phyloP scores from a whole-genome alignment of 2,888 invertebrate species.

The Andrena camellia region DNA sequence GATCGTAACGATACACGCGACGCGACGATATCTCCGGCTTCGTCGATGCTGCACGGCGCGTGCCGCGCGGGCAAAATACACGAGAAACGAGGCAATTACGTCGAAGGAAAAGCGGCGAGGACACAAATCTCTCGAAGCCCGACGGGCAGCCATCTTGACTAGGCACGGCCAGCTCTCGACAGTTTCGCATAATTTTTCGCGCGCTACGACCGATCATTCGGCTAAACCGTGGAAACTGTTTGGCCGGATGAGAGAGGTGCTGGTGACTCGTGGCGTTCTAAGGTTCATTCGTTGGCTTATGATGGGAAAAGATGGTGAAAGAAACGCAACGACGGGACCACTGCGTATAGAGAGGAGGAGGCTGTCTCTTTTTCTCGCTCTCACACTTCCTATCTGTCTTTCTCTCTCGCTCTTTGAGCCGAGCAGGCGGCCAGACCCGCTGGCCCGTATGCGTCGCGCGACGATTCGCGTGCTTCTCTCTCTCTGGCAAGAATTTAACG shows the following conservation, averaged over 20 bases:
- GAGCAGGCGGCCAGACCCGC: conserved; percentile 59
- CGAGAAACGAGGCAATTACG: conserved; percentile 42
- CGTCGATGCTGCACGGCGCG: neutral
- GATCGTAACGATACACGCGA: neutral
- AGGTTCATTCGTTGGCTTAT: neutral
- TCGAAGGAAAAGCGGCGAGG: conserved; percentile 42
- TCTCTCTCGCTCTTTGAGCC: conserved; percentile 46
- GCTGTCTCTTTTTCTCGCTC: conserved; percentile 43
- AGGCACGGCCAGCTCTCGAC: conserved; percentile 63
- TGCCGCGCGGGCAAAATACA: neutral
- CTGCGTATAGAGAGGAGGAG: conserved; percentile 39
- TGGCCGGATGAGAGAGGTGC: neutral
- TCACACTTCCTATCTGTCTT: conserved; percentile 28
- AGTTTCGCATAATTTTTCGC: conserved; percentile 61
- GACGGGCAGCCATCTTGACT: conserved; percentile 83
- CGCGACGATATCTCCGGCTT: neutral
- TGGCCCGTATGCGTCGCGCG: conserved; percentile 68
- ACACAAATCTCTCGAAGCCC: conserved; percentile 76
- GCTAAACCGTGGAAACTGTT: neutral
- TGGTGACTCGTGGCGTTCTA: neutral
- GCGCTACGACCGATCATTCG: conserved; percentile 26
- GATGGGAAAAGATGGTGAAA: conserved; percentile 8
- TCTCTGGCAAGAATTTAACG: conserved; percentile 32
- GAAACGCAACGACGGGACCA: conserved; percentile 27
- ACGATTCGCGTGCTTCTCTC: conserved; percentile 68